Conservation (phyloP, 2,797 vertebrate species). For the Furcifer pardalis region DNA sequence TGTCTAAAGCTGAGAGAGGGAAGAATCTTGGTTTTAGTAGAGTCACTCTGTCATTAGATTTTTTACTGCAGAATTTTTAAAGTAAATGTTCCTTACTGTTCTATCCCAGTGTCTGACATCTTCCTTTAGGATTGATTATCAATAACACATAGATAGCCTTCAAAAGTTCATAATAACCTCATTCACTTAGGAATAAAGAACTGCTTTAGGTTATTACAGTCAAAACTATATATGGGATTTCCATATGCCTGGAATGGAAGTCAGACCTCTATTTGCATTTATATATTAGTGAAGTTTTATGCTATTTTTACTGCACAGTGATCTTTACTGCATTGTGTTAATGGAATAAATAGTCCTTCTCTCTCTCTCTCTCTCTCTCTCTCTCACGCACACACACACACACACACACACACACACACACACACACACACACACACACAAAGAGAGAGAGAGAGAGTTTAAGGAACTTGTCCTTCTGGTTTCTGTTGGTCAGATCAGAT, state of each 20-base stretch:
- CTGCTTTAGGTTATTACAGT: background rate
- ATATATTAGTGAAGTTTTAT: background rate
- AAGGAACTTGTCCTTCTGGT: too few relatives aligned
- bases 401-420: too few relatives aligned
- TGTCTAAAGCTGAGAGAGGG: background rate
- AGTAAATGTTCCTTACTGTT: background rate
- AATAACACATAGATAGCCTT: accelerated
- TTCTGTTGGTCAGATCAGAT: too few relatives aligned
- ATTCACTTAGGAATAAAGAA: background rate
- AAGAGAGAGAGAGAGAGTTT: too few relatives aligned
- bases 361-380: too few relatives aligned
- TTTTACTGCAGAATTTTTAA: background rate
- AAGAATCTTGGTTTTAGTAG: background rate
- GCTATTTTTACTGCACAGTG: background rate
- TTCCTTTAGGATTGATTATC: background rate
- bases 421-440: too few relatives aligned
- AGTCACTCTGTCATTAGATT: background rate
- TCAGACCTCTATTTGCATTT: background rate
- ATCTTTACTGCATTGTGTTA: background rate
- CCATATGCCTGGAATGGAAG: background rate
- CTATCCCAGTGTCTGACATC: background rate
- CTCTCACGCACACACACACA: too few relatives aligned
- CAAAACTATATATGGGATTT: too few relatives aligned
- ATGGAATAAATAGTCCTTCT: too few relatives aligned
- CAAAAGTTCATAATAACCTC: background rate